These are phyloP conservation scores for Anagyrus pseudococci DNA, from an alignment of 2,888 invertebrate species.

Conservation along the genomic window DNA sequence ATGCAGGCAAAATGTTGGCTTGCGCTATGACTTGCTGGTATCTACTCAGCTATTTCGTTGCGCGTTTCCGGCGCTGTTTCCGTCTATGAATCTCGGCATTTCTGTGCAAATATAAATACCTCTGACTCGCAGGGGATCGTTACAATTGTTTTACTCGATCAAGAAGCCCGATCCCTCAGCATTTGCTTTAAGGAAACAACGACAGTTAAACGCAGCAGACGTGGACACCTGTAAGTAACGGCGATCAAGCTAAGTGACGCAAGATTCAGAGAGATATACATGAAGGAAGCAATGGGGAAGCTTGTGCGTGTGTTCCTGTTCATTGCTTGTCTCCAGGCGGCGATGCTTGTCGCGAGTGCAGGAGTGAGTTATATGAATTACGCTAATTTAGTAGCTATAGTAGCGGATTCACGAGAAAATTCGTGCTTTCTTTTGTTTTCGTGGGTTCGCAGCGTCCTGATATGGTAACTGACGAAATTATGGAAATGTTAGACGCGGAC, in stretches of 20 bases:
- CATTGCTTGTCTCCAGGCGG: constrained; percentile 6
- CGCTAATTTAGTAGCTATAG: not conserved
- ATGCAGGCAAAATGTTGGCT: too few relatives aligned
- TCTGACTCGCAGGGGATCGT: not conserved
- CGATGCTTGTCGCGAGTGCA: constrained; percentile 11
- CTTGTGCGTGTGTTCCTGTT: not conserved
- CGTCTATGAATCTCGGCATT: not conserved
- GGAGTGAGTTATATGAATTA: constrained; percentile 16
- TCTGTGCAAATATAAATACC: not conserved
- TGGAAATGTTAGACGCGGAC: constrained; percentile 52
- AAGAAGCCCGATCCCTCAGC: not conserved
- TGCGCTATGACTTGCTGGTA: too few relatives aligned
- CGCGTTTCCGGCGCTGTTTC: not conserved
- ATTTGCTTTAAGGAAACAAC: not conserved
- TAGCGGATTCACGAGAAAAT: not conserved
- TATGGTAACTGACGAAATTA: constrained; percentile 52
- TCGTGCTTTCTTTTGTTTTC: not conserved
- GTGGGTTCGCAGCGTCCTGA: constrained; percentile 49
- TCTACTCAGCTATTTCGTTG: not conserved
- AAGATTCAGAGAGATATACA: too few relatives aligned
- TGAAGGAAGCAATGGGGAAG: too few relatives aligned
- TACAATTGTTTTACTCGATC: not conserved
- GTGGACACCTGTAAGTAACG: not conserved
- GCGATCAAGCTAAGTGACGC: not conserved
- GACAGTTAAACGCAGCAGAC: not conserved